These are phyloP conservation scores for Sylvicapra grimmia DNA, from an alignment of 2,113 vertebrate species.

Conservation along the genomic window DNA sequence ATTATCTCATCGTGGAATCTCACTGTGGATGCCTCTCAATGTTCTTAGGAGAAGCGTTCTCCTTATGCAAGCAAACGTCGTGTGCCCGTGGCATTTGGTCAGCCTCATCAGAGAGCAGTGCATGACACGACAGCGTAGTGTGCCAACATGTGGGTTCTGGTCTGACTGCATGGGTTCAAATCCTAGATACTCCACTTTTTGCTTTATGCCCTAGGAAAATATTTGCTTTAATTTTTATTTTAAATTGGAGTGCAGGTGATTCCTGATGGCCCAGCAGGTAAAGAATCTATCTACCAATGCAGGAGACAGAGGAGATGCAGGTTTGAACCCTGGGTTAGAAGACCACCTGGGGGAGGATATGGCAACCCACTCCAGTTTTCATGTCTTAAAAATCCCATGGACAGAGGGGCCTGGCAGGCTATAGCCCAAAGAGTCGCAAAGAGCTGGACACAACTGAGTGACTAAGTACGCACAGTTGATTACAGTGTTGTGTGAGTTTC, in stretches of 20 bases:
- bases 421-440: not conserved
- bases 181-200: not conserved
- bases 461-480: not conserved
- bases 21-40: not conserved
- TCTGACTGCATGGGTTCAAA: not conserved
- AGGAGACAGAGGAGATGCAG: not conserved
- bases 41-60: not conserved
- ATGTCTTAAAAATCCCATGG: not conserved
- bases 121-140: accelerated
- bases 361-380: not conserved
- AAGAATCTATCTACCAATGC: not conserved
- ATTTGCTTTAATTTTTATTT: not conserved
- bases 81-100: not conserved
- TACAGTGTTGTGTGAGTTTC: not conserved
- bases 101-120: not conserved
- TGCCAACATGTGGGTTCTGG: not conserved
- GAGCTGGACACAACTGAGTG: not conserved
- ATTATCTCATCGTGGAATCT: not conserved
- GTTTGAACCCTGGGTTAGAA: not conserved
- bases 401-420: not conserved
- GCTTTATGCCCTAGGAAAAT: not conserved
- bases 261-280: not conserved
- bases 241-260: not conserved
- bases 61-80: not conserved
- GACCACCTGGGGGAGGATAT: not conserved